Evolutionary conservation across 2,113 vertebrate genomes (phyloP), one percentile per base, ranked within the genome.

Genomic region (Pomatorhinus ruficollis): DNA sequence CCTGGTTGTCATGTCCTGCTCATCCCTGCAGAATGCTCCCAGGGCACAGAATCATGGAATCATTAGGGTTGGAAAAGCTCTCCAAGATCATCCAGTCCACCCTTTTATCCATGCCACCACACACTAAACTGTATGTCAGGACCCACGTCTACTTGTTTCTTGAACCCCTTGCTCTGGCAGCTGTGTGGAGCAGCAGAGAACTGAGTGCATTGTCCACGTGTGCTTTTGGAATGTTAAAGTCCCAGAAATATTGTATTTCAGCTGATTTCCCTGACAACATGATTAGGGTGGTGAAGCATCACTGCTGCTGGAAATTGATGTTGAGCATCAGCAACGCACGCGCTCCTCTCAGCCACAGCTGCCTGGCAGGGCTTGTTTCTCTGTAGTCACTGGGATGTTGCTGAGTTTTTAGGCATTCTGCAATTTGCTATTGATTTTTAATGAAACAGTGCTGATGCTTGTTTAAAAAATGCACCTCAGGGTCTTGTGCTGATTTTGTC

Each of bases 391-490:
- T 63, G 61, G 28, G 61, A 68, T 7, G 15, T 35, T 75, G 69
- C 49, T 94, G 88, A 68, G 21, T 85, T 90, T 93, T 79, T 56
- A 83, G 50, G 44, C 37, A n/a, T 53, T 78, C 25, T 80, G 61
- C 61, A 85, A 80, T 90, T 82, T 94, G 35, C 49, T 56, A 75
- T n/a, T 80, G 91, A 61, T 94, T 96, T 96, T 91, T 89, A 94
- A 82, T 85, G 81, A 85, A 94, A 45, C 35, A 28, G 20, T 42
- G 31, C 75, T 80, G 81, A 53, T 83, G 81, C 27, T 52, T 47
- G 27, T 76, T 42, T 44, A 72, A 71, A 85, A 85, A 60, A 83
- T n/a, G 54, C 31, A 88, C 75, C 60, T 77, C 12, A 3, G 49
- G 60, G 37, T 88, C 53, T 90, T 2, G 9, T 0, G 10, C 37